Base-by-base conservation (phyloP, 2,113 vertebrate species). In the Athene cunicularia region DNA sequence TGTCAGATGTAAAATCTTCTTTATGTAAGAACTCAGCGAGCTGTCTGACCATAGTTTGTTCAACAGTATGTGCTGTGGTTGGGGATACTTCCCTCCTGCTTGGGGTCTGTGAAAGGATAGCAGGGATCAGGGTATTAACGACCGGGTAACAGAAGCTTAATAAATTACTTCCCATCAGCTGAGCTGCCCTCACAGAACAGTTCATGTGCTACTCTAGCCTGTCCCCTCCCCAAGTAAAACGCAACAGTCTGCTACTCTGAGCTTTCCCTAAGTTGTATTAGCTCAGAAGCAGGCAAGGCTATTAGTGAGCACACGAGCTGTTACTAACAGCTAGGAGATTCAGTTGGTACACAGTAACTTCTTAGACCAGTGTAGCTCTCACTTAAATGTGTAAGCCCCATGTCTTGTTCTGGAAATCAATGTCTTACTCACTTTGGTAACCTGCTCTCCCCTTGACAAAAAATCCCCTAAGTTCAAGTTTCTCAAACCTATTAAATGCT, bases 191-290 rank as follows among this genome's bases (percentile, higher is more conserved):
- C 9, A 14, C 0, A 22, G 47, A 53, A 30, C n/a, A 67, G 37
- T 26, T 32, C n/a, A 8, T 33, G 43, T 41, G 47, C 39, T 8
- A 1, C 22, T 26, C 7, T 10, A 80, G 63, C 30, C 59, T 55
- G 35, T 12, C 26, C 22, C 15, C 35, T 71, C 12, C 18, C 5
- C 1, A 1, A 0, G 47, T 17, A 21, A 75, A 79, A 59, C 0
- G 0, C 58, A 76, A 5, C 18, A 45, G 14, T 5, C n/a, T 15
- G n/a, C 30, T 49, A 39, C 45, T 41, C 71, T 32, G 43, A 55
- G 30, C 26, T 83, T 28, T 63, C 14, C 52, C 8, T 2, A 9
- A 8, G 5, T 1, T n/a, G 23, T 22, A 6, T 27, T 17, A 49
- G 56, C 32, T 72, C 21, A 30, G 35, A 32, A 41, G 7, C 35